Evolutionary conservation across 2,797 vertebrate genomes (phyloP).

Genomic region (Lutjanus campechanus): DNA sequence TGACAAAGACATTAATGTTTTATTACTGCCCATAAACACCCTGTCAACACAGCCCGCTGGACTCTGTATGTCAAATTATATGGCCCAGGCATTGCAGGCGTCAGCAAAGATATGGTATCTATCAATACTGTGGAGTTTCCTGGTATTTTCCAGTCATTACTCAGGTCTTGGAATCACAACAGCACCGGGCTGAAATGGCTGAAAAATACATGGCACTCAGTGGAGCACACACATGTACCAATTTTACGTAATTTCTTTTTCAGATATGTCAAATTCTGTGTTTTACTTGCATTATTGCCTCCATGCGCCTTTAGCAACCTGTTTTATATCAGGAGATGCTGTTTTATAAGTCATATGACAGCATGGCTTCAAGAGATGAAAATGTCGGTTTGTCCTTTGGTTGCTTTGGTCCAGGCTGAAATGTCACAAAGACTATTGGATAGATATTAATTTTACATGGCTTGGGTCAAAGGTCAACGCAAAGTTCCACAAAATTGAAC

Average conservation of each 20-base stretch:
- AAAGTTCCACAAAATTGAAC: too few relatives aligned
- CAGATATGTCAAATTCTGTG: too few relatives aligned
- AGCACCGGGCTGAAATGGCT: neutral
- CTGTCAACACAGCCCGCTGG: constrained; percentile 62
- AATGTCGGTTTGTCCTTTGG: neutral
- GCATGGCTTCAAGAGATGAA: neutral
- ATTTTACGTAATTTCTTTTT: neutral
- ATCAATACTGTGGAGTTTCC: constrained; percentile 36
- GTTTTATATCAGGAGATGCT: neutral
- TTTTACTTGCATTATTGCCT: neutral
- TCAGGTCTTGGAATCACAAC: neutral
- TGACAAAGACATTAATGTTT: constrained; percentile 69
- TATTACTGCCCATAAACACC: constrained; percentile 64
- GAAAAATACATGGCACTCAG: constrained; percentile 13
- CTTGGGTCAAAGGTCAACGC: too few relatives aligned
- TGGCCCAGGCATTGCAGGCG: constrained; percentile 30
- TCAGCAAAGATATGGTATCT: constrained; percentile 52
- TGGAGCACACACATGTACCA: neutral
- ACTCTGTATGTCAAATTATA: constrained; percentile 60
- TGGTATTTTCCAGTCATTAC: constrained; percentile 17
- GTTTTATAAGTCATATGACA: neutral
- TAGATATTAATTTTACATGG: too few relatives aligned
- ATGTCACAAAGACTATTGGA: too few relatives aligned
- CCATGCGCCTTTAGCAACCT: neutral
- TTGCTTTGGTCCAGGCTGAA: neutral